Evolutionary conservation across 2,888 invertebrate species (phyloP).

Genomic region (Orthonevra nobilis): DNA sequence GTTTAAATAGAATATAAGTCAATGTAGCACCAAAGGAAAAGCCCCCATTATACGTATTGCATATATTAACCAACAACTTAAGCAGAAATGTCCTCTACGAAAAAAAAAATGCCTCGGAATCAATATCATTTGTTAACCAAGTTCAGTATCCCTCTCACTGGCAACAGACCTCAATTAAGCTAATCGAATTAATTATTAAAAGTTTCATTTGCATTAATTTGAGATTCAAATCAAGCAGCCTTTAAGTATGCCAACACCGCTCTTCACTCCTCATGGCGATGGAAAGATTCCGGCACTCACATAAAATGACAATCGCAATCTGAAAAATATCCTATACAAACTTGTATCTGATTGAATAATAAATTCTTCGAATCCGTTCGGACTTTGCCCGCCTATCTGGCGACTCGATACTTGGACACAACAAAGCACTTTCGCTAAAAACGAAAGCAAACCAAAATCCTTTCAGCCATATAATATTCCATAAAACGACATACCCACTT

Average conservation of each 20-base stretch:
- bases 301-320: slow-evolving; percentile 15
- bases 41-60: too few species aligned
- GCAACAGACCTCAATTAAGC: background rate
- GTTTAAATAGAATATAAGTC: too few species aligned
- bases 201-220: background rate
- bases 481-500: slow-evolving; percentile 32
- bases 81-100: too few species aligned
- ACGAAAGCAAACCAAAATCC: background rate
- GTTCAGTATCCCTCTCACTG: too few species aligned
- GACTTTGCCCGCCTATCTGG: slow-evolving; percentile 17
- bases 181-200: background rate
- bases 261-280: background rate
- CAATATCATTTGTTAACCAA: too few species aligned
- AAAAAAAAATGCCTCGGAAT: too few species aligned
- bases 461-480: slow-evolving; percentile 20
- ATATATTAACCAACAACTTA: too few species aligned
- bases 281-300: background rate
- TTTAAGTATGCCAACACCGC: background rate
- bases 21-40: too few species aligned
- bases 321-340: slow-evolving; percentile 31
- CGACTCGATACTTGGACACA: slow-evolving; percentile 19
- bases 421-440: slow-evolving; percentile 22
- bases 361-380: slow-evolving; percentile 36
- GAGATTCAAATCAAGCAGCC: too few species aligned
- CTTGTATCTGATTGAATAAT: slow-evolving; percentile 54